Evolutionary conservation across 2,888 invertebrate genomes (phyloP).

Genomic region (Celastrina argiolus): DNA sequence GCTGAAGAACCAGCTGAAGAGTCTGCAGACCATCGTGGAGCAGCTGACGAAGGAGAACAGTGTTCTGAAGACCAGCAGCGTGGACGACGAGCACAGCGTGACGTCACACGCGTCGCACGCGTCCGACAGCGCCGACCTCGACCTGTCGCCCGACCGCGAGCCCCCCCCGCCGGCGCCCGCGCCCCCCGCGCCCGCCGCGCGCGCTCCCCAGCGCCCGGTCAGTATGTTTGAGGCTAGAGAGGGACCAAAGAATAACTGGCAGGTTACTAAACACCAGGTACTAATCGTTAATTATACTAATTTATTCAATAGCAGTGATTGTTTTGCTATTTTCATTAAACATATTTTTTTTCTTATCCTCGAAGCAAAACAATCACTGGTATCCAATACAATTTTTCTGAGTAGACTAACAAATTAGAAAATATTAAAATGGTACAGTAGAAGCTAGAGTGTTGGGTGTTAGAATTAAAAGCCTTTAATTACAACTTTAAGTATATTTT

Average conservation of each 20-base stretch:
- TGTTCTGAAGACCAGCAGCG: slow-evolving; percentile 79
- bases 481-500: background rate
- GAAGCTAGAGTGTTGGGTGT: background rate
- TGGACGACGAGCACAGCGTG: slow-evolving; percentile 64
- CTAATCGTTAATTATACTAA: slow-evolving; percentile 63
- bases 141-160: slow-evolving; percentile 33
- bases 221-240: slow-evolving; percentile 93
- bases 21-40: slow-evolving; percentile 83
- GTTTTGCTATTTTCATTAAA: background rate
- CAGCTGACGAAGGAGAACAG: slow-evolving; percentile 88
- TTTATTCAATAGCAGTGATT: slow-evolving; percentile 32
- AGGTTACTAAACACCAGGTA: slow-evolving; percentile 79
- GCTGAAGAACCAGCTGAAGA: slow-evolving; percentile 79
- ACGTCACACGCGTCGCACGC: slow-evolving; percentile 63
- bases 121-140: slow-evolving; percentile 51
- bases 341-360: background rate
- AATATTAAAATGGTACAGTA: slow-evolving; percentile 6
- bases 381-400: background rate
- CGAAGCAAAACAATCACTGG: background rate
- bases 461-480: background rate
- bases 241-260: slow-evolving; percentile 80
- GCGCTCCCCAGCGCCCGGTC: slow-evolving; percentile 80
- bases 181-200: slow-evolving; percentile 39
- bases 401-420: slow-evolving; percentile 23
- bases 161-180: slow-evolving; percentile 44